Evolutionary conservation across 64 coral and sea anemone species (phyloP).

Genomic region (Pocillopora damicornis): DNA sequence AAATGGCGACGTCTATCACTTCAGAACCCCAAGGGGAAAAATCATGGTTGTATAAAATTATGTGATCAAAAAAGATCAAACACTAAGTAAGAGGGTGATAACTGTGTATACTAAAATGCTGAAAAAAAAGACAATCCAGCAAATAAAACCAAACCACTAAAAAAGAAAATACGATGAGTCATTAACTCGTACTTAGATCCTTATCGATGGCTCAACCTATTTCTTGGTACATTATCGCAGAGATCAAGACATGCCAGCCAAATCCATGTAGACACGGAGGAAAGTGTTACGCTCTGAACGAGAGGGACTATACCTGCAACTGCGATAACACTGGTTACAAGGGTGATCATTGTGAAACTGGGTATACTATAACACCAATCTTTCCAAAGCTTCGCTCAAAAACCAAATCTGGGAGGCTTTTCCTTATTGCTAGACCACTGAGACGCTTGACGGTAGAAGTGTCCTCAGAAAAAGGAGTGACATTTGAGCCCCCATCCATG

Average conservation of each 20-base stretch:
- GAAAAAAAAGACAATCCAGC: not conserved
- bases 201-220: not conserved
- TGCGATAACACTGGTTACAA: slow-evolving; percentile 41
- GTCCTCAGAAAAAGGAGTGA: not conserved
- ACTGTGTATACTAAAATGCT: no score
- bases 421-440: not conserved
- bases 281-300: not conserved
- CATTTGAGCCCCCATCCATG: not conserved
- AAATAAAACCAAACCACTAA: not conserved
- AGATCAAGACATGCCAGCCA: slow-evolving; percentile 13
- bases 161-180: not conserved
- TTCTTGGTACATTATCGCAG: not conserved
- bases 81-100: no score
- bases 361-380: not conserved
- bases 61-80: no score
- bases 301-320: not conserved
- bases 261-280: slow-evolving; percentile 39
- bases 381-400: slow-evolving; percentile 16
- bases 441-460: not conserved
- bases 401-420: not conserved
- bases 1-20: no score
- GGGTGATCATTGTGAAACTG: slow-evolving; percentile 23
- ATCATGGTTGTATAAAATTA: no score
- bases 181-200: not conserved
- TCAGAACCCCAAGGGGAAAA: no score